Evolutionary conservation across 2,113 vertebrate genomes (phyloP), one percentile per base, ranked within the genome.

Genomic region (Garra rufa): DNA sequence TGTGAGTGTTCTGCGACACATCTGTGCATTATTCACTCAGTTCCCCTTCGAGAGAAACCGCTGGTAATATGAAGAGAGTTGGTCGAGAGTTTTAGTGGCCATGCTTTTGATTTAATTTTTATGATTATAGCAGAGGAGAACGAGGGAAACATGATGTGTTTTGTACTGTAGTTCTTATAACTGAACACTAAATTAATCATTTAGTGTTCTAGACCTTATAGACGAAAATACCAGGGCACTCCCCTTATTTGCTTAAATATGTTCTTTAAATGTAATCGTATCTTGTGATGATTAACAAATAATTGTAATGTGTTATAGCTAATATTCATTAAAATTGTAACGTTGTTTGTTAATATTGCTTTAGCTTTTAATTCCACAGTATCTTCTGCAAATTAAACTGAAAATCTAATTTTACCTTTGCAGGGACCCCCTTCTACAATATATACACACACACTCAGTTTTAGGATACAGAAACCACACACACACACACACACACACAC

Each of bases 1-100:
- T 67, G 43, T 67, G 41, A 46, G 26, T 14, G 65, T 28, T 17
- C 21, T 69, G 61, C 80, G 80, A 70, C 61, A 50, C 65, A 70
- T 52, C 46, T 71, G 65, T 69, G 65, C 65, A 55, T 55, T 70
- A 55, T 67, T 34, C 57, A 67, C 24, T 67, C 24, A 13, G 57
- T 50, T 78, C 17, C 24, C 24, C 21, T 55, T 41, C 9, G 41
- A 48, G 65, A 70, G 44, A 71, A 48, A 70, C 59, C 61, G 43
- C 30, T 38, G 61, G 63, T 24, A 55, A 52, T 13, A 24, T 21
- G 21, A 21, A 13, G n/a, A 55, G 46, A 71, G 65, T 70, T 70
- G 30, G 26, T 48, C 24, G 41, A 5, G 43, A 81, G 26, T 81
- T 81, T 81, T 67, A 67, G 44, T 69, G 61, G 6, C 43, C 17